These are phyloP conservation scores for Pristionchus maxplancki DNA, from an alignment of 2,888 invertebrate species.

Conservation along the genomic window DNA sequence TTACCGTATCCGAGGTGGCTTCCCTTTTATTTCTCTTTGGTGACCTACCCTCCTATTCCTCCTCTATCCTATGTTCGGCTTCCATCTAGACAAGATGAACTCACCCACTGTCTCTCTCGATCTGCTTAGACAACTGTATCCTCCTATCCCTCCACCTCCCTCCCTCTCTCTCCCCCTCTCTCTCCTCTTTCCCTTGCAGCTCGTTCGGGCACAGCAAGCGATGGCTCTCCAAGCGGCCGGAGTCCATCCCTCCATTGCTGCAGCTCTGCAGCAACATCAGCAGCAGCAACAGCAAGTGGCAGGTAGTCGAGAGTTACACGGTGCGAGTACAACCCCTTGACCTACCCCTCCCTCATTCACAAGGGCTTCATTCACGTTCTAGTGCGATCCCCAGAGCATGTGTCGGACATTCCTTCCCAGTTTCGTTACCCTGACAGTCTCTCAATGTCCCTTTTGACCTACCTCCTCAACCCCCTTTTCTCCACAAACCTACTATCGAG, in stretches of 20 bases:
- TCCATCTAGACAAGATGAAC: constrained; percentile 6
- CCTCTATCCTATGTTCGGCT: constrained; percentile 45
- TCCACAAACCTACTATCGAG: constrained; percentile 20
- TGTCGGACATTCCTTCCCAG: constrained; percentile 38
- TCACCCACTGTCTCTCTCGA: background rate
- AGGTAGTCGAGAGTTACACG: constrained; percentile 44
- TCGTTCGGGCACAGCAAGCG: constrained; percentile 41
- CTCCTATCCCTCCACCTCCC: background rate
- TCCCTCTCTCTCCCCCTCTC: constrained; percentile 5
- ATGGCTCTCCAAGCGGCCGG: constrained; percentile 4
- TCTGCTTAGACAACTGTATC: constrained; percentile 28
- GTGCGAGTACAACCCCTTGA: constrained; percentile 40
- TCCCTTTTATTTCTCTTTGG: background rate
- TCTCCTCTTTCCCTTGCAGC: constrained; percentile 49
- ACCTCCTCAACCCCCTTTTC: constrained; percentile 29
- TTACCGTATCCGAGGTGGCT: constrained; percentile 20
- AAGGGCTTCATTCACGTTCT: constrained; percentile 45
- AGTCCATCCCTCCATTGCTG: constrained; percentile 18
- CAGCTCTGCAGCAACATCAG: constrained; percentile 28
- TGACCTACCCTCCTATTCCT: constrained; percentile 21
- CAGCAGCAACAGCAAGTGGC: constrained; percentile 49
- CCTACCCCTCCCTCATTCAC: constrained; percentile 46
- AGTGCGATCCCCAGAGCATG: constrained; percentile 49
- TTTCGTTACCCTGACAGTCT: constrained; percentile 49
- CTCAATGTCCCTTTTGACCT: constrained; percentile 51